A percentile compares a stretch with the other conserved stretches of the same genome.
phyloP scores from a whole-genome alignment of 2,113 vertebrate genomes.

The Speoplatyrhinus poulsoni region DNA sequence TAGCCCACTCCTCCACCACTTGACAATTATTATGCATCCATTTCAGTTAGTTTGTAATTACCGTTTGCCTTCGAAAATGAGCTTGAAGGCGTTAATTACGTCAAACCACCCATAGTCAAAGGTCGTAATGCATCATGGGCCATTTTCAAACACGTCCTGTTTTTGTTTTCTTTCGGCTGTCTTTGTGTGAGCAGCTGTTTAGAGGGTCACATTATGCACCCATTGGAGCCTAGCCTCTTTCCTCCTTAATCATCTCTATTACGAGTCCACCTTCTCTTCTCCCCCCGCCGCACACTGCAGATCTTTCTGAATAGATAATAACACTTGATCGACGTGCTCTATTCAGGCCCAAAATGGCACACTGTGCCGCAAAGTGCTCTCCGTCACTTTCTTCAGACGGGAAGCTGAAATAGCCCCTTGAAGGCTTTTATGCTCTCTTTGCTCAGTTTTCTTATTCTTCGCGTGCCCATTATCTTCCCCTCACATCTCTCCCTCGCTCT shows the following conservation, averaged over 20 bases:
- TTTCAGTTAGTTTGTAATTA: too few species aligned
- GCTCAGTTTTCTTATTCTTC: not conserved
- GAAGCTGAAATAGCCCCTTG: not conserved
- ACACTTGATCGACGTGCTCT: conserved; percentile 18
- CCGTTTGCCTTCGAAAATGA: too few species aligned
- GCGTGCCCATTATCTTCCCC: not conserved
- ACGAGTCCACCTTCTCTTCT: not conserved
- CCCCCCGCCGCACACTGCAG: conserved; percentile 5
- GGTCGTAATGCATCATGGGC: not conserved
- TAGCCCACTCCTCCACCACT: too few species aligned
- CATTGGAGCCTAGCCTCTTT: not conserved
- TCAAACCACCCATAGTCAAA: too few species aligned
- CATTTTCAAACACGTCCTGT: conserved; percentile 2
- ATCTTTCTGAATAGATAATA: conserved; percentile 23
- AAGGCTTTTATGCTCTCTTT: not conserved
- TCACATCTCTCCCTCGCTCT: fast-evolving
- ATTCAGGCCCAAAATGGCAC: conserved; percentile 32
- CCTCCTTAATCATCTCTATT: not conserved
- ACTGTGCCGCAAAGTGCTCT: conserved; percentile 24
- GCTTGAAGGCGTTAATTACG: too few species aligned
- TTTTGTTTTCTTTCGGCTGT: not conserved
- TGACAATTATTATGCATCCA: too few species aligned
- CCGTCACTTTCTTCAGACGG: conserved; percentile 16
- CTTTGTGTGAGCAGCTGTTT: conserved; percentile 21
- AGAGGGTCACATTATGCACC: not conserved